Conservation (phyloP, 2,888 invertebrate genomes). For the Drosophila mimetica region DNA sequence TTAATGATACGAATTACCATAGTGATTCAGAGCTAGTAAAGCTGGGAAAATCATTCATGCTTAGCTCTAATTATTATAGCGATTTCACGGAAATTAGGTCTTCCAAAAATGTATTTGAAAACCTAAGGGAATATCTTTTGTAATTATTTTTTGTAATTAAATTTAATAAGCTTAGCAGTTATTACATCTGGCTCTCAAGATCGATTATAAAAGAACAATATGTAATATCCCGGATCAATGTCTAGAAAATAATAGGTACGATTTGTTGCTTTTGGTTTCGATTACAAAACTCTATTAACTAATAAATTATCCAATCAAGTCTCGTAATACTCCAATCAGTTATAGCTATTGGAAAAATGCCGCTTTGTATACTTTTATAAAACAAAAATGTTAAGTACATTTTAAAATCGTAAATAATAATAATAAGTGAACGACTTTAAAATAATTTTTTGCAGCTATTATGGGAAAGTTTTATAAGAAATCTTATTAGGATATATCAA, state of each 20-base stretch:
- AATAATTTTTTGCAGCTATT: no score
- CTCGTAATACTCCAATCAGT: background rate
- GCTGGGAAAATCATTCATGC: background rate
- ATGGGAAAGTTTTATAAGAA: no score
- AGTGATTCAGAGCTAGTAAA: slow-evolving; percentile 8
- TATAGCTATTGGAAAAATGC: background rate
- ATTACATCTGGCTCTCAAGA: no score
- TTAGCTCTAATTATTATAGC: background rate
- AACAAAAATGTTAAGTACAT: no score
- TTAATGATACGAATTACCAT: slow-evolving; percentile 32
- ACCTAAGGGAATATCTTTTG: background rate
- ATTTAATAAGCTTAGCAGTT: no score
- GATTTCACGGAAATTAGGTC: background rate
- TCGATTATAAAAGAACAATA: no score
- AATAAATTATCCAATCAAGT: background rate
- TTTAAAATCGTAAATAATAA: no score
- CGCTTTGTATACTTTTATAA: no score
- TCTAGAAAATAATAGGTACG: background rate
- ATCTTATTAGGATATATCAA: no score
- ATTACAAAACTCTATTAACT: background rate
- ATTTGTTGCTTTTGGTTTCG: background rate
- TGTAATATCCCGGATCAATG: background rate
- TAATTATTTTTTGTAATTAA: background rate
- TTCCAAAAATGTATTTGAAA: background rate
- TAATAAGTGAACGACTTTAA: no score